Evolutionary conservation across 2,888 invertebrate species (phyloP), one percentile per base, ranked within the genome.

Genomic region (Zaprionus obscuricornis): DNA sequence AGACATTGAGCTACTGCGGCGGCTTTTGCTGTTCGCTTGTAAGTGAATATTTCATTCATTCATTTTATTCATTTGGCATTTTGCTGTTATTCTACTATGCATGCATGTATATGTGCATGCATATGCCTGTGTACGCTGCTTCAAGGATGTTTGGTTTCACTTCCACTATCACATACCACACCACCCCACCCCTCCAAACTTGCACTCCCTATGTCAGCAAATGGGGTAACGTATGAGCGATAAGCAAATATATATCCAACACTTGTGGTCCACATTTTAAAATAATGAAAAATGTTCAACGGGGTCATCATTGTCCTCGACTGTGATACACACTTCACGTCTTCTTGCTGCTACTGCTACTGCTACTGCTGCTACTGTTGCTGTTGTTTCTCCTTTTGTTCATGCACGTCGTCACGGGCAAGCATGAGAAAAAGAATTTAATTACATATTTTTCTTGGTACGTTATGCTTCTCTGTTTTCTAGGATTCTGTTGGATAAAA

Each of bases 21-120:
- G 4, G 18, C n/a, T n/a, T n/a, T n/a, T n/a, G n/a, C 45, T 26
- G 34, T n/a, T 22, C 36, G n/a, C n/a, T n/a, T n/a, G 63, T 68
- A 78, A 78, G 79, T 76, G 76, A 74, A 83, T 78, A n/a, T n/a
- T n/a, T n/a, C 74, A 74, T 64, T 74, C 76, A 83, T 76, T 79
- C 76, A 83, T 78, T n/a, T 70, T 64, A 78, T 74, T 76, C 83
- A 71, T 64, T 58, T 65, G 64, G 69, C 63, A 57, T 43, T n/a
- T n/a, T 46, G 45, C 57, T 47, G 67, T 55, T 59, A 50, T 68
- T 82, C 76, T 78, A 75, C 74, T 78, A 73, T n/a, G n/a, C n/a
- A n/a, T 66, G 45, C 68, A 58, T 45, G 57, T 54, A 40, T 57
- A 63, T 27, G 11, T 18, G 31, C 17, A 17, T 22, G 40, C 43